A percentile compares a stretch with the other conserved stretches of the same genome.
phyloP scores from a whole-genome alignment of 30 jellyfish, hydroid and myxozoan species.

The Phacellophora camtschatica region DNA sequence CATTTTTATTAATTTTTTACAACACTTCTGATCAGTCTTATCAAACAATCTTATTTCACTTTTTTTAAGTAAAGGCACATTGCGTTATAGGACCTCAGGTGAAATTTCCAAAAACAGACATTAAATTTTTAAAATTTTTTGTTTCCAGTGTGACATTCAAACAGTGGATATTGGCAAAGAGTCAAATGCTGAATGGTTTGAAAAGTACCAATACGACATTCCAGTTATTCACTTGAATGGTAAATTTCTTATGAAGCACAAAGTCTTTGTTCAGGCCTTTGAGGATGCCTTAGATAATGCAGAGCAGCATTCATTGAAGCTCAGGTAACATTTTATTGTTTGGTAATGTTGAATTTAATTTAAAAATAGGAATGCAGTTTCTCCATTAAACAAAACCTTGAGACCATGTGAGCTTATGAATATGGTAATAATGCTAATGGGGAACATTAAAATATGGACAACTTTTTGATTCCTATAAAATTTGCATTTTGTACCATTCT shows the following conservation, averaged over 20 bases:
- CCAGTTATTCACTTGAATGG: constrained; percentile 86
- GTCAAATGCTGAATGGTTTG: constrained; percentile 59
- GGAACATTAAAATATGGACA: too few relatives aligned
- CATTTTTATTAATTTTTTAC: too few relatives aligned
- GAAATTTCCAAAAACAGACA: too few relatives aligned
- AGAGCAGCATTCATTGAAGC: not conserved
- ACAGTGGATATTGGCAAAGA: constrained; percentile 46
- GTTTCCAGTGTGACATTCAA: constrained; percentile 60
- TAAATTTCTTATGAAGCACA: constrained; percentile 77
- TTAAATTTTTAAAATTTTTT: too few relatives aligned
- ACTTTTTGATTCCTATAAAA: too few relatives aligned
- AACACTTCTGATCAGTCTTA: too few relatives aligned
- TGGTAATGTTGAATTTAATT: not conserved
- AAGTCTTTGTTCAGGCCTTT: constrained; percentile 52
- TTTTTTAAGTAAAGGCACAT: too few relatives aligned
- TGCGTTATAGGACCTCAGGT: too few relatives aligned
- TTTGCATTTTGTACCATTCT: too few relatives aligned
- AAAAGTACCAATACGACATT: constrained; percentile 69
- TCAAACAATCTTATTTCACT: too few relatives aligned
- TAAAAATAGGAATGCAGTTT: not conserved
- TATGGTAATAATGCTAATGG: too few relatives aligned
- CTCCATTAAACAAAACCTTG: not conserved
- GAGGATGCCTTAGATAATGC: constrained; percentile 60
- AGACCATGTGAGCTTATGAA: too few relatives aligned
- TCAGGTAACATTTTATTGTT: not conserved